phyloP scores from a whole-genome alignment of 2,888 invertebrate genomes.

The Dynastes maya region DNA sequence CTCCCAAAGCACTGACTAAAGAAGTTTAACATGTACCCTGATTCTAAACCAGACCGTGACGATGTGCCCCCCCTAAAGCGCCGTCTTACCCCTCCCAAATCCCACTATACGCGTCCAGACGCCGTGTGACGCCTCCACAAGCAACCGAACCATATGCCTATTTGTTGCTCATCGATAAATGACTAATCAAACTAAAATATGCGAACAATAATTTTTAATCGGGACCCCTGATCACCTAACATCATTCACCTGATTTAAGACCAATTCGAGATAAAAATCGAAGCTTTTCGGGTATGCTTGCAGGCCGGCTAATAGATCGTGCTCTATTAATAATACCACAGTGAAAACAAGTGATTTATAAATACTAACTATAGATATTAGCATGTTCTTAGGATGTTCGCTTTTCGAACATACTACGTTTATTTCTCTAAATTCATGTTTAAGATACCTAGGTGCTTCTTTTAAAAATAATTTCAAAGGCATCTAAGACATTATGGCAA shows the following conservation, averaged over 20 bases:
- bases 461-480: slow-evolving; percentile 41
- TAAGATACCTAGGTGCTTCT: slow-evolving; percentile 16
- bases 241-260: slow-evolving; percentile 11
- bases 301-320: not conserved
- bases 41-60: slow-evolving; percentile 68
- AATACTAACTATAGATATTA: slow-evolving; percentile 24
- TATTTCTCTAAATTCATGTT: slow-evolving; percentile 20
- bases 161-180: slow-evolving; percentile 63
- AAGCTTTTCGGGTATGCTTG: not conserved
- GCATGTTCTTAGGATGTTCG: not conserved
- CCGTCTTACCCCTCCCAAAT: slow-evolving; percentile 56
- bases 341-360: slow-evolving; percentile 42
- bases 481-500: slow-evolving; percentile 30
- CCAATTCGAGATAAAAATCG: not conserved
- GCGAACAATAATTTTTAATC: slow-evolving; percentile 58
- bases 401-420: not conserved
- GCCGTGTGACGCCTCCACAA: slow-evolving; percentile 63
- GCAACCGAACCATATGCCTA: slow-evolving; percentile 57
- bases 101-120: slow-evolving; percentile 58
- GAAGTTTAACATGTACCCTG: slow-evolving; percentile 66
- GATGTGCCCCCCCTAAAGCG: slow-evolving; percentile 61
- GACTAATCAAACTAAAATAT: slow-evolving; percentile 64
- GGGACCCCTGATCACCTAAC: slow-evolving; percentile 7
- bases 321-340: slow-evolving; percentile 40
- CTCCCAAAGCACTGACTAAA: slow-evolving; percentile 71